These are phyloP conservation scores for Paracentrotus lividus DNA, from an alignment of 53 echinoderm and acorn worm genomes.

Conservation along the genomic window DNA sequence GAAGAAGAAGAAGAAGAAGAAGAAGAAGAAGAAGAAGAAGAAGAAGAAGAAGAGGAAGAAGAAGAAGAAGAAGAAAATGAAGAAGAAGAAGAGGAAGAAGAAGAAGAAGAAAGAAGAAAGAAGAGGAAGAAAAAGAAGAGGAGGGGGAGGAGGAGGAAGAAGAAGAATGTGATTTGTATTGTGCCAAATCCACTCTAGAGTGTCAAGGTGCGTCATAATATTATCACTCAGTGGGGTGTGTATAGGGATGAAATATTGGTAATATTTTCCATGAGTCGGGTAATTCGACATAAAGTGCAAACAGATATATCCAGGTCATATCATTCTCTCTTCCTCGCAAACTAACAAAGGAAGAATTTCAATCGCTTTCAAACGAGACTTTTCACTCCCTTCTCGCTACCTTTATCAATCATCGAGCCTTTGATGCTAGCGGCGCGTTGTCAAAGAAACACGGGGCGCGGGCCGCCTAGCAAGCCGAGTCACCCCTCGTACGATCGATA, in stretches of 20 bases:
- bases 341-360: neutral
- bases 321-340: neutral
- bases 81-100: constrained; percentile 14
- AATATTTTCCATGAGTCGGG: neutral
- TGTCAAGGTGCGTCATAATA: too few species aligned
- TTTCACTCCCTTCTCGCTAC: constrained; percentile 2
- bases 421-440: constrained; percentile 44
- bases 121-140: neutral
- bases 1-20: neutral
- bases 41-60: neutral
- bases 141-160: neutral
- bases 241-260: neutral
- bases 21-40: neutral
- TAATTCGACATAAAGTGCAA: neutral
- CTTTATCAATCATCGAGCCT: constrained; percentile 6
- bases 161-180: too few species aligned
- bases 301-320: constrained; percentile 3
- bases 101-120: constrained; percentile 33
- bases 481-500: constrained; percentile 45
- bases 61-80: constrained; percentile 31
- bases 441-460: constrained; percentile 56
- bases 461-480: constrained; percentile 62
- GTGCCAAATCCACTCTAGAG: too few species aligned
- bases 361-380: constrained; percentile 35
- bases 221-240: neutral